Percentiles rank a stretch among this genome's conserved stretches.
These are phyloP conservation scores for Larimichthys polyactis DNA, from an alignment of 2,113 vertebrate species.

Conservation along the genomic window DNA sequence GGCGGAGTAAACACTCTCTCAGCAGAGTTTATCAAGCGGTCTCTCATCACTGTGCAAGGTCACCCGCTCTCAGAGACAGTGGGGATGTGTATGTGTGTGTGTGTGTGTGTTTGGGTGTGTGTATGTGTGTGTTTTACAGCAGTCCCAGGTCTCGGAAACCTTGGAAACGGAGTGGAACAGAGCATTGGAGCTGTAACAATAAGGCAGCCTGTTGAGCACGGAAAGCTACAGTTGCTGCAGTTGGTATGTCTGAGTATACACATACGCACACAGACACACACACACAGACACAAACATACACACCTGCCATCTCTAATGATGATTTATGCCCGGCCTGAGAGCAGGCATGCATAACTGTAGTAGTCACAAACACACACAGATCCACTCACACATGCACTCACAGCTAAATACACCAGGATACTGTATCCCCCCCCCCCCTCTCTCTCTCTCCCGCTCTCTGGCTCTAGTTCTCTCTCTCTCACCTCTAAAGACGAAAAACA, in stretches of 20 bases:
- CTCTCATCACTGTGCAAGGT: conserved; percentile 71
- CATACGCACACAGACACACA: conserved; percentile 25
- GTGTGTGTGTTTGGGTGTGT: conserved; percentile 11
- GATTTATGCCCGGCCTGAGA: conserved; percentile 77
- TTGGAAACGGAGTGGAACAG: conserved; percentile 66
- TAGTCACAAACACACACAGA: conserved; percentile 69
- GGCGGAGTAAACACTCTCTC: conserved; percentile 48
- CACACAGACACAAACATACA: conserved; percentile 47
- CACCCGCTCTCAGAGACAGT: conserved; percentile 56
- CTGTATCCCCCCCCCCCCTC: background rate
- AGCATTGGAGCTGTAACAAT: conserved; percentile 52
- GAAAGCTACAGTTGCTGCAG: conserved; percentile 66
- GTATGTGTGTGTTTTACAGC: conserved; percentile 47
- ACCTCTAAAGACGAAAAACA: conserved; percentile 39
- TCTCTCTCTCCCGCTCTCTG: background rate
- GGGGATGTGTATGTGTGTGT: conserved; percentile 23
- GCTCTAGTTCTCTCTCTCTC: background rate
- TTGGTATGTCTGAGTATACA: conserved; percentile 26
- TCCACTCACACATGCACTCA: conserved; percentile 54
- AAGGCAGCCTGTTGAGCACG: conserved; percentile 75
- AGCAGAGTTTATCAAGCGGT: conserved; percentile 65
- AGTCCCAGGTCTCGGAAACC: conserved; percentile 48
- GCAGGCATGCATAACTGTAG: conserved; percentile 78
- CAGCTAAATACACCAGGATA: conserved; percentile 54
- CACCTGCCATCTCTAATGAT: conserved; percentile 81